Evolutionary conservation across 2,113 vertebrate species (phyloP).

Genomic region (Conger conger): DNA sequence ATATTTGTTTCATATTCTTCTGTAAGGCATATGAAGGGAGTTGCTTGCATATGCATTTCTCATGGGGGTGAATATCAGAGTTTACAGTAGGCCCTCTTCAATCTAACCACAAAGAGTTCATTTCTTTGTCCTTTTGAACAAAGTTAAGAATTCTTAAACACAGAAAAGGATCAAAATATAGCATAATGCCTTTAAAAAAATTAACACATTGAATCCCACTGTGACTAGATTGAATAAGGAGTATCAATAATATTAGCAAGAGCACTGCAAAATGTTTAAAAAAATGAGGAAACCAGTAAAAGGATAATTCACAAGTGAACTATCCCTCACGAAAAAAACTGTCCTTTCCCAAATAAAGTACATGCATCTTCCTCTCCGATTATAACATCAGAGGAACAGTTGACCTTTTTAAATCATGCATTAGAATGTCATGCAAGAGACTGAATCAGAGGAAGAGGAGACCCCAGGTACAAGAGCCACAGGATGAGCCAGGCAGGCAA

Average conservation of each 20-base stretch:
- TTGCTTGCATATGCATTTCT: not conserved
- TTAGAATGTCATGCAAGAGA: not conserved
- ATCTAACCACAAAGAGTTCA: not conserved
- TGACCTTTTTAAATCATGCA: not conserved
- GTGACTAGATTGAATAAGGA: not conserved
- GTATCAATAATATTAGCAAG: not conserved
- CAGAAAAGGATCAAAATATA: too few relatives aligned
- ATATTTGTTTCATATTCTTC: not conserved
- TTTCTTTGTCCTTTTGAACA: not conserved
- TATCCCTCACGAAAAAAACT: not conserved
- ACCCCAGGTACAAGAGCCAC: not conserved
- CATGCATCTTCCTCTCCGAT: not conserved
- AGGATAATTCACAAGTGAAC: not conserved
- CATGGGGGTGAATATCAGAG: not conserved
- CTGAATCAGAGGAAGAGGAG: constrained; percentile 3
- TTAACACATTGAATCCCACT: too few relatives aligned
- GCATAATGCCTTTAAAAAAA: too few relatives aligned
- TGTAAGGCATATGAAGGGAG: not conserved
- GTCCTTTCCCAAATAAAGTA: not conserved
- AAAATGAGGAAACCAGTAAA: not conserved
- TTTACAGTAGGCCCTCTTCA: not conserved
- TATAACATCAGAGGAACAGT: not conserved
- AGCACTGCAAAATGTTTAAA: not conserved
- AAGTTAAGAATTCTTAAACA: not conserved
- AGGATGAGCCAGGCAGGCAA: not conserved